Percentiles rank a stretch among this genome's conserved stretches.
These are phyloP conservation scores for Poecilia picta DNA, from an alignment of 2,797 vertebrate species.

Conservation along the genomic window DNA sequence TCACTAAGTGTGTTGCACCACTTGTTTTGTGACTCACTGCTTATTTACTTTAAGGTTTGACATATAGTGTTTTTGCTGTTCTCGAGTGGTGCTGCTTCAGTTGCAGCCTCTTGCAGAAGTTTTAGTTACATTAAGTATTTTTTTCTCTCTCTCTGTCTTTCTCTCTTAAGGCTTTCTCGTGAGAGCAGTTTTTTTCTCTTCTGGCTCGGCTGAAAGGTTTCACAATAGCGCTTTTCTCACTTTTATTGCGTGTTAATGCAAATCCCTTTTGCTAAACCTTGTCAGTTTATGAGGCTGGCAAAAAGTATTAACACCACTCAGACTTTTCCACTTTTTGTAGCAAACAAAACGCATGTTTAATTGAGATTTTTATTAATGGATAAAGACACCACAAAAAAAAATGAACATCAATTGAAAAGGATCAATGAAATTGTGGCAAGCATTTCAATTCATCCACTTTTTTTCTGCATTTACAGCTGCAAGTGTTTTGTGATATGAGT, in stretches of 20 bases:
- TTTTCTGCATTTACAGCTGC: background rate
- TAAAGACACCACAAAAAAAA: background rate
- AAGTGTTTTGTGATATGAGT: background rate
- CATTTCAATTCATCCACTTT: background rate
- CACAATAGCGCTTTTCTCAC: background rate
- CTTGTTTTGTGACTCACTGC: conserved; percentile 7
- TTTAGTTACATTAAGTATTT: background rate
- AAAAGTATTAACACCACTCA: background rate
- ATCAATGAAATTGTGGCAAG: background rate
- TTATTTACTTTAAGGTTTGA: conserved; percentile 55
- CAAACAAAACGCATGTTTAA: background rate
- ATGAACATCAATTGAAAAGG: background rate
- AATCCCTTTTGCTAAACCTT: background rate
- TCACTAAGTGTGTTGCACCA: conserved; percentile 7
- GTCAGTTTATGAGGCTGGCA: background rate
- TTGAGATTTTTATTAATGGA: background rate
- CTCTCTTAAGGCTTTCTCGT: background rate
- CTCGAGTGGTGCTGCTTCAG: background rate
- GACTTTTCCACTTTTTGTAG: background rate
- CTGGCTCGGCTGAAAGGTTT: background rate
- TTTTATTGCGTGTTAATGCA: background rate
- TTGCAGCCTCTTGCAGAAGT: background rate
- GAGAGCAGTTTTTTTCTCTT: background rate
- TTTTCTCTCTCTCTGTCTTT: background rate
- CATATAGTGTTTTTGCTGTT: background rate